Base-by-base conservation (phyloP, 2,888 invertebrate genomes). In the Cantharis nigra region DNA sequence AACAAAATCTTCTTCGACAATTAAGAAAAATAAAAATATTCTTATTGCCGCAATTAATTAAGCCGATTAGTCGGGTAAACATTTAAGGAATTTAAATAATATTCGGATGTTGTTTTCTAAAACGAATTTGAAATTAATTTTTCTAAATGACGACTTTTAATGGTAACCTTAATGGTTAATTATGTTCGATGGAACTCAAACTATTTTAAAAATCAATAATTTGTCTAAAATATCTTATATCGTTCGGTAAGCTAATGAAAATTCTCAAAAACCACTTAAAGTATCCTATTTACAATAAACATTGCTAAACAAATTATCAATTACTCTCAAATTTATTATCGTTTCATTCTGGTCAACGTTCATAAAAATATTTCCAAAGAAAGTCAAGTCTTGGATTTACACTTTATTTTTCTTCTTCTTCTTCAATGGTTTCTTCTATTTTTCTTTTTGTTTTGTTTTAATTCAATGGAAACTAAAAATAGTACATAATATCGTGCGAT, bases 231-330 rank as follows among this genome's bases (percentile, higher is more conserved):
- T 13, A 49, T 49, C n/a, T 7, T n/a, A n/a, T 49, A n/a, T n/a
- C n/a, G 49, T n/a, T n/a, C n/a, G n/a, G n/a, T n/a, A 49, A 71
- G 76, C 74, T 74, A 78, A 81, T 81, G 80, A 79, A 81, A 81
- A 80, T 81, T 80, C 81, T 78, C 76, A 26, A 81, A 79, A 81
- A 80, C 77, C 81, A 81, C 78, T 76, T 79, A 80, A 75, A 70
- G 74, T 74, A 78, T 69, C 78, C 78, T 74, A 71, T 74, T 76
- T 77, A 74, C 75, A 72, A 76, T 70, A 72, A 74, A 77, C 75
- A 77, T 72, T 76, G 73, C 75, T 75, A 72, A 77, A 79, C 72
- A 75, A 74, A 79, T 79, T 76, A 79, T 76, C 78, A 78, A 77
- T 80, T 81, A 80, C 71, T 7, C 71, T 72, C 16, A 71, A 78